Evolutionary conservation across 1,140 invertebrate species (phyloP).

Genomic region (Microplitis demolitor): DNA sequence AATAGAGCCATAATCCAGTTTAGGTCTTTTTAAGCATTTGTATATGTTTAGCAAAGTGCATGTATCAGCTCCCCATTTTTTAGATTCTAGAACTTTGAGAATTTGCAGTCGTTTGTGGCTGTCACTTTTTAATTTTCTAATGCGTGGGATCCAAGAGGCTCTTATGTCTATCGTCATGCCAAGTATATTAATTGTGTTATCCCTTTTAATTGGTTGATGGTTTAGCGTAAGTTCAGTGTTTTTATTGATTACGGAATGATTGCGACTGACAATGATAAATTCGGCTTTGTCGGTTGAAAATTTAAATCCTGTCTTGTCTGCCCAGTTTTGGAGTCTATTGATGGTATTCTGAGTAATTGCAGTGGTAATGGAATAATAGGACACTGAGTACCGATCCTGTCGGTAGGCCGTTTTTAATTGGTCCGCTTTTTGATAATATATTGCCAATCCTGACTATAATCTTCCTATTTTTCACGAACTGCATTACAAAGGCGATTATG

Average conservation of each 20-base stretch:
- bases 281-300: background rate
- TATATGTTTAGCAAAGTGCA: background rate
- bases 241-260: background rate
- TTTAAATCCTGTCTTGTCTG: no score
- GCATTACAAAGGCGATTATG: background rate
- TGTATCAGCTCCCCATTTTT: conserved; percentile 9
- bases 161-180: conserved; percentile 1
- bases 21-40: conserved; percentile 2
- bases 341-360: background rate
- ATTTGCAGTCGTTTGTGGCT: background rate
- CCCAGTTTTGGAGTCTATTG: background rate
- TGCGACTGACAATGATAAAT: background rate
- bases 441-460: background rate
- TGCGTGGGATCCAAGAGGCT: background rate
- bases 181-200: background rate
- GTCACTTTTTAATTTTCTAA: background rate
- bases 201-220: background rate
- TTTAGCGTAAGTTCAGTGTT: background rate
- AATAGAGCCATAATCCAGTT: conserved; percentile 12
- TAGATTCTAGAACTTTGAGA: conserved; percentile 2
- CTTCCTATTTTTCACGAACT: background rate
- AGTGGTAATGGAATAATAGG: background rate
- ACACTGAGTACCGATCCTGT: background rate
- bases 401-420: background rate
- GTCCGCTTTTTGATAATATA: background rate